Conservation (phyloP, 1,140 invertebrate genomes). For the Drosophila pseudoananassae region DNA sequence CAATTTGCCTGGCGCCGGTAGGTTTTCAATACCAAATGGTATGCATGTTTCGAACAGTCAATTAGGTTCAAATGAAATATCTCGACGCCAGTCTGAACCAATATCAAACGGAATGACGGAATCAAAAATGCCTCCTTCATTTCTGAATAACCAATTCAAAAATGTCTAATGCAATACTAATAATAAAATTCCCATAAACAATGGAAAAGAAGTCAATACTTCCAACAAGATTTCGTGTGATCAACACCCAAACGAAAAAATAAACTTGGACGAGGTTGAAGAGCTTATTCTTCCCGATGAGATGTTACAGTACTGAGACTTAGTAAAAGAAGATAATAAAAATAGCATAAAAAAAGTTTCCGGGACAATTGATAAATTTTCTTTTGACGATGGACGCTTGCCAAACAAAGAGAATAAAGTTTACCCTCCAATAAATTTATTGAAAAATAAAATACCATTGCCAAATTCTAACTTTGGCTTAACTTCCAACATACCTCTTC, state of each 20-base stretch:
- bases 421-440: not conserved
- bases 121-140: not conserved
- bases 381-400: not conserved
- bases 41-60: conserved; percentile 9
- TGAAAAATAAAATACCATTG: not conserved
- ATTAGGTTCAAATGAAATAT: not conserved
- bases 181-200: not conserved
- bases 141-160: not conserved
- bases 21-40: conserved; percentile 63
- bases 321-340: conserved; percentile 84
- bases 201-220: not conserved
- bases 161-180: not conserved
- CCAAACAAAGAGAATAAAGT: not conserved
- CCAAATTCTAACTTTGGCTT: conserved; percentile 2
- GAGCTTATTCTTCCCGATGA: conserved; percentile 97
- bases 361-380: too few species aligned
- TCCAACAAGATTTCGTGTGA: conserved; percentile 66
- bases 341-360: conserved; percentile 5
- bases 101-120: conserved; percentile 29
- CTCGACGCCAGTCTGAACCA: conserved; percentile 69
- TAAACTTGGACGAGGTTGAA: conserved; percentile 91
- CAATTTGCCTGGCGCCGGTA: conserved; percentile 26
- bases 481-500: not conserved
- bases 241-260: conserved; percentile 93
- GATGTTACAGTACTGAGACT: conserved; percentile 96